A percentile compares a stretch with the other conserved stretches of the same genome.
Conservation (phyloP, 2,113 vertebrate genomes). For the Solea solea region DNA sequence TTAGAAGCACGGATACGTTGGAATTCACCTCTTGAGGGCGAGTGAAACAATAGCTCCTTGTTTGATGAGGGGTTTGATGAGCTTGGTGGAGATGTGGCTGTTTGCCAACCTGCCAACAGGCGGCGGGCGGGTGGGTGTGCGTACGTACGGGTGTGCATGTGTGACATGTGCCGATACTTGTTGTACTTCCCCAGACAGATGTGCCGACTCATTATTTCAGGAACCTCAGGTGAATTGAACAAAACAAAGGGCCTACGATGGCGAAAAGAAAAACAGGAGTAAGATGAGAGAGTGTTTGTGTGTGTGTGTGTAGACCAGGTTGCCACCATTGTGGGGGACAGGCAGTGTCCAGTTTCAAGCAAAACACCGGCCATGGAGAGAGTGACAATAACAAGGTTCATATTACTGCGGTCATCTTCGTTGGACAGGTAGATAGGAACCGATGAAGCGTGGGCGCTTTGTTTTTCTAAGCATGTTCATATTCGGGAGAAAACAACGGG, state of each 20-base stretch:
- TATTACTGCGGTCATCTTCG: constrained; percentile 48
- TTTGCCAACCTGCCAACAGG: constrained; percentile 27
- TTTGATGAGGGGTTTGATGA: constrained; percentile 45
- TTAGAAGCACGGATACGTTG: constrained; percentile 14
- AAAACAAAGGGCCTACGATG: constrained; percentile 30
- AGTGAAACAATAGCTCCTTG: constrained; percentile 63
- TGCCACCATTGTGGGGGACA: constrained; percentile 21
- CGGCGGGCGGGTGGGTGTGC: constrained; percentile 9
- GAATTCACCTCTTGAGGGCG: constrained; percentile 3
- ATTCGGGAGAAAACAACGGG: too few relatives aligned
- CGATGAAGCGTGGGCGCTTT: constrained; percentile 1
- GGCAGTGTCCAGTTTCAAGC: constrained; percentile 65
- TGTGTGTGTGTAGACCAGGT: constrained; percentile 7
- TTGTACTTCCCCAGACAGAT: constrained; percentile 29
- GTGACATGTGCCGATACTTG: constrained; percentile 24
- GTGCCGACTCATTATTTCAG: constrained; percentile 29
- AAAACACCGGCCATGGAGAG: constrained; percentile 42
- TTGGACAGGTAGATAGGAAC: constrained; percentile 43
- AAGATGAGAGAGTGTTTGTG: neutral
- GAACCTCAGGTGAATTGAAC: constrained; percentile 14
- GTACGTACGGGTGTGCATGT: constrained; percentile 3
- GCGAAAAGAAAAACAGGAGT: constrained; percentile 4
- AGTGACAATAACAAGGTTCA: constrained; percentile 56
- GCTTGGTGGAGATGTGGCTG: constrained; percentile 48
- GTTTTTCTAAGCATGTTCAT: too few relatives aligned